These are phyloP conservation scores for Siniperca undulata DNA, from an alignment of 2,797 vertebrate genomes.

Conservation along the genomic window DNA sequence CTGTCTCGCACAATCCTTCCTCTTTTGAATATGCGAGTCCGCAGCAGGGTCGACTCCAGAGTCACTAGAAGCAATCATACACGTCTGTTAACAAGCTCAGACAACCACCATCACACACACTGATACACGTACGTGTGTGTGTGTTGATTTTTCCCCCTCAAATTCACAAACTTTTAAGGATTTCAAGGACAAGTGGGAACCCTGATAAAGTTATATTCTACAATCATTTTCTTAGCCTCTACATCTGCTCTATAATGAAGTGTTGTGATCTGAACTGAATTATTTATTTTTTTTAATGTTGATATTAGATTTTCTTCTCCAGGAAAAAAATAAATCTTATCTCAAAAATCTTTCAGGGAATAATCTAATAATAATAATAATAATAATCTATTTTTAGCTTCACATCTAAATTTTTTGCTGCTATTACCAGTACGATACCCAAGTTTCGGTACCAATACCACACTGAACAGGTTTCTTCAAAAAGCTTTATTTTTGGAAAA, in stretches of 20 bases:
- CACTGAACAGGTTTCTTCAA: background rate
- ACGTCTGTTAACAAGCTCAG: background rate
- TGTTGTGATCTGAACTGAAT: too few relatives aligned
- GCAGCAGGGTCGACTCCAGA: constrained; percentile 5
- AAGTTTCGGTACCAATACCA: background rate
- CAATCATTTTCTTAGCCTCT: background rate
- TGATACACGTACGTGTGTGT: too few relatives aligned
- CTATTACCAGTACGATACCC: background rate
- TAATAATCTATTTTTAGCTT: background rate
- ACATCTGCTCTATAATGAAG: background rate
- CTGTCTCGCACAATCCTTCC: constrained; percentile 78
- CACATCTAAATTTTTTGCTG: too few relatives aligned
- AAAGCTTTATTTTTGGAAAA: background rate
- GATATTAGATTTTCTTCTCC: background rate
- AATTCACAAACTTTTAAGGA: too few relatives aligned
- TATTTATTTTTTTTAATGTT: background rate
- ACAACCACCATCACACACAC: background rate
- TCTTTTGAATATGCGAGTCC: constrained; percentile 63
- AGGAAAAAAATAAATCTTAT: background rate
- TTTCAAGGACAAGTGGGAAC: too few relatives aligned
- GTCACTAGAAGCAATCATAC: background rate
- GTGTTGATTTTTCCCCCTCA: too few relatives aligned
- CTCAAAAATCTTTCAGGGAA: background rate
- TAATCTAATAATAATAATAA: background rate
- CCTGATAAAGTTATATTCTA: background rate